Percentiles rank a stretch among this genome's conserved stretches.
Conservation (phyloP, 2,797 vertebrate species). For the Lacerta agilis region DNA sequence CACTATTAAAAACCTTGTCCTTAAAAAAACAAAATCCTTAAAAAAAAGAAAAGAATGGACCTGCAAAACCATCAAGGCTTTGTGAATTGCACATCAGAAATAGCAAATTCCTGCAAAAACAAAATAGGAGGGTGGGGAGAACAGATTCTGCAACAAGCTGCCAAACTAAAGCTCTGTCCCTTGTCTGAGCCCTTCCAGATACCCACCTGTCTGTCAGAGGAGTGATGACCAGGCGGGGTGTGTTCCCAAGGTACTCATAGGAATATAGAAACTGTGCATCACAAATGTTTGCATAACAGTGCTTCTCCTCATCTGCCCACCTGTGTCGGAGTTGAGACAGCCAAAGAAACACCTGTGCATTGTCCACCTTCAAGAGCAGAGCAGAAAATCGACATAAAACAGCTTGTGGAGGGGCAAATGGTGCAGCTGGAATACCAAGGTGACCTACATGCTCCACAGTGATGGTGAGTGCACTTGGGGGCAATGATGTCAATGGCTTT, state of each 20-base stretch:
- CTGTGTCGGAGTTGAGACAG: constrained; percentile 93
- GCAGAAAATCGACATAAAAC: not conserved
- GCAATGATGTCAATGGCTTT: too few relatives aligned
- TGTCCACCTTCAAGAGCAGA: constrained; percentile 85
- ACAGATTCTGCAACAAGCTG: not conserved
- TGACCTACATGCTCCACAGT: too few relatives aligned
- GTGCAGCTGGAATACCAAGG: not conserved
- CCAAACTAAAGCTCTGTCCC: not conserved
- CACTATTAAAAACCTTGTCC: too few relatives aligned
- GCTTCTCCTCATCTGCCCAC: constrained; percentile 88
- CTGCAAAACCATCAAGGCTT: not conserved
- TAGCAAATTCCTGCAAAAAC: not conserved
- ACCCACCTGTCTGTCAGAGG: constrained; percentile 93
- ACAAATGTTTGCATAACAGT: constrained; percentile 94
- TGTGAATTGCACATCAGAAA: not conserved
- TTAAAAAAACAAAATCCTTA: too few relatives aligned
- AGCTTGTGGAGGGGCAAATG: rapidly evolving
- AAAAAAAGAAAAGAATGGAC: not conserved
- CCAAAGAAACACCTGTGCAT: constrained; percentile 92
- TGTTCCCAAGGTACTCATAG: constrained; percentile 97
- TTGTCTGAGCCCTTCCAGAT: not conserved
- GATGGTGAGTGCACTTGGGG: too few relatives aligned
- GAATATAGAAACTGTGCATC: constrained; percentile 94
- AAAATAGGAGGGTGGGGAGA: not conserved
- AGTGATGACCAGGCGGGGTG: constrained; percentile 94